Evolutionary conservation across 2,113 vertebrate species (phyloP).

Genomic region (Mixornis gularis): DNA sequence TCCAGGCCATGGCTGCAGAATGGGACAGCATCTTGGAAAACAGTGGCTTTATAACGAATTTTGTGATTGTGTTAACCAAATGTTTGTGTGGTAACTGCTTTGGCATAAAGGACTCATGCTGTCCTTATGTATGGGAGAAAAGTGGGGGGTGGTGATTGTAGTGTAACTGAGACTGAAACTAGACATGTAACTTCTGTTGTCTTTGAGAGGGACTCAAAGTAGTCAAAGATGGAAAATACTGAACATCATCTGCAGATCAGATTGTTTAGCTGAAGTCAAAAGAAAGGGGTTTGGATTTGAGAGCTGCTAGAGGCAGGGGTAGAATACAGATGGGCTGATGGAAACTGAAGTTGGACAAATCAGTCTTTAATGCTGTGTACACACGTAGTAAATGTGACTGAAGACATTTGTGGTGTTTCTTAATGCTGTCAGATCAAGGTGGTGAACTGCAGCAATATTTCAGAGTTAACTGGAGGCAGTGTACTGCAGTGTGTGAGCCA

Average conservation of each 20-base stretch:
- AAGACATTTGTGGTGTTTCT: neutral
- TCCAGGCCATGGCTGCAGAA: neutral
- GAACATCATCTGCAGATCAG: neutral
- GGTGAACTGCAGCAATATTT: neutral
- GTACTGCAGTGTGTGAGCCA: accelerated
- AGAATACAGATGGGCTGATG: neutral
- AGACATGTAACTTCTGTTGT: neutral
- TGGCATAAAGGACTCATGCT: neutral
- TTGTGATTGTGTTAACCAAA: neutral
- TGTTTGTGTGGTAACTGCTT: neutral
- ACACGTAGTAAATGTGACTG: neutral
- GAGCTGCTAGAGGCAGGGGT: neutral
- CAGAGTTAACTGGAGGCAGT: accelerated
- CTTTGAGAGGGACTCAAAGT: neutral
- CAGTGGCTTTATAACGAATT: neutral
- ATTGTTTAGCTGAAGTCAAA: neutral
- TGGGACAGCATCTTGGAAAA: neutral
- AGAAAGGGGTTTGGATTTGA: neutral
- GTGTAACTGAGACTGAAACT: neutral
- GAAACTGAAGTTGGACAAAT: neutral
- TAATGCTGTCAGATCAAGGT: neutral
- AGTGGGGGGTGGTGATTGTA: neutral
- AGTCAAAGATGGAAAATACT: neutral
- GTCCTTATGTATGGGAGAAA: neutral
- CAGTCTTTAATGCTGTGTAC: neutral